A percentile compares a stretch with the other conserved stretches of the same genome.
Conservation (phyloP, 2,797 vertebrate genomes). For the Eulemur mongoz region DNA sequence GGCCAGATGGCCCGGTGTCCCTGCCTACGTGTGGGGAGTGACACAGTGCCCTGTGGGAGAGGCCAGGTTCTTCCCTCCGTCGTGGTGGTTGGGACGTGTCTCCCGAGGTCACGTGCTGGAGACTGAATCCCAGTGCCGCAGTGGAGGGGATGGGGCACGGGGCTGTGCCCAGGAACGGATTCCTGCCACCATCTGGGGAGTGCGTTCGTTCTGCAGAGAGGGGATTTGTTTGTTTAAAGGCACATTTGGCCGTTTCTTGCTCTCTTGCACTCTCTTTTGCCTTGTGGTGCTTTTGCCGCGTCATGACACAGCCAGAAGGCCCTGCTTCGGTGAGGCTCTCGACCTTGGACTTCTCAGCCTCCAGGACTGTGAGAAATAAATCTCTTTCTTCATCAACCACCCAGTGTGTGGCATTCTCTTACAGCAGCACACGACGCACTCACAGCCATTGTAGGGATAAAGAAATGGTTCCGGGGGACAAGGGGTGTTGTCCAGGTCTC, state of each 20-base stretch:
- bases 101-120: not conserved
- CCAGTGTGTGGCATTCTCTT: too few species aligned
- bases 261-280: not conserved
- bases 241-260: not conserved
- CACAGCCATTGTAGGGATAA: not conserved
- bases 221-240: not conserved
- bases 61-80: not conserved
- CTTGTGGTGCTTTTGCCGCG: not conserved
- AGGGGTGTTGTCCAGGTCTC: too few species aligned
- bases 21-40: accelerated
- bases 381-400: not conserved
- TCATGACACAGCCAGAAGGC: not conserved
- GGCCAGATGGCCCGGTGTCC: accelerated
- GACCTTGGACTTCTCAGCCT: not conserved
- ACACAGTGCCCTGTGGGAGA: not conserved
- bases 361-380: not conserved
- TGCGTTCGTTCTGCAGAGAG: not conserved
- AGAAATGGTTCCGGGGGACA: not conserved
- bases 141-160: not conserved
- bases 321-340: not conserved
- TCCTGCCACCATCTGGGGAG: not conserved
- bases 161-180: not conserved
- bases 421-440: not conserved
- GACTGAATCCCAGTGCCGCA: not conserved
- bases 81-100: too few species aligned